A percentile compares a stretch with the other conserved stretches of the same genome.
Conservation (phyloP, 1,140 invertebrate genomes). For the Globodera ellingtonae region DNA sequence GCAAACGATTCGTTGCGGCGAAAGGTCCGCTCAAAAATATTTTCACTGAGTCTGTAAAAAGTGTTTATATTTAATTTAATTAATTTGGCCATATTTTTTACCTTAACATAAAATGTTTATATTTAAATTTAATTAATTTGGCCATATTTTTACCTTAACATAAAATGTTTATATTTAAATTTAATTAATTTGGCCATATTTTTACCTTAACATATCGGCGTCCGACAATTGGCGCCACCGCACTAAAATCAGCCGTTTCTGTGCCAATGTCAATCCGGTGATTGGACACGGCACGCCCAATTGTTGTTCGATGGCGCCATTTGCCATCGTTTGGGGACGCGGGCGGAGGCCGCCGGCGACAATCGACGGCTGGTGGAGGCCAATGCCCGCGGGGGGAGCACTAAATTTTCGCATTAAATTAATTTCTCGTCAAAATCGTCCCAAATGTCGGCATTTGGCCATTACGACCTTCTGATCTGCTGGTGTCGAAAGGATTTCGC, state of each 20-base stretch:
- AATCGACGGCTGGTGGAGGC: not conserved
- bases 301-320: not conserved
- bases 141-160: not conserved
- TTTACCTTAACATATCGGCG: not conserved
- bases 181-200: not conserved
- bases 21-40: constrained; percentile 4
- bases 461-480: not conserved
- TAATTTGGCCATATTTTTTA: too few relatives aligned
- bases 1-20: constrained; percentile 6
- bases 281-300: constrained; percentile 1
- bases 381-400: not conserved
- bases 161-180: not conserved
- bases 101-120: not conserved
- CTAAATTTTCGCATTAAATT: too few relatives aligned
- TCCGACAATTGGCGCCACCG: constrained; percentile 1
- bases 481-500: constrained; percentile 1
- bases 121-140: not conserved
- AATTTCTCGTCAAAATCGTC: not conserved
- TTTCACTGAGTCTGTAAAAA: constrained; percentile 1
- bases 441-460: not conserved
- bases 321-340: not conserved
- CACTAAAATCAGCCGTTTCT: not conserved
- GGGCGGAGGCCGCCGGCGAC: not conserved
- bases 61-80: too few relatives aligned
- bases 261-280: constrained; percentile 2